Base-by-base conservation (phyloP, 2,113 vertebrate genomes). In the Chloroceryle aenea region DNA sequence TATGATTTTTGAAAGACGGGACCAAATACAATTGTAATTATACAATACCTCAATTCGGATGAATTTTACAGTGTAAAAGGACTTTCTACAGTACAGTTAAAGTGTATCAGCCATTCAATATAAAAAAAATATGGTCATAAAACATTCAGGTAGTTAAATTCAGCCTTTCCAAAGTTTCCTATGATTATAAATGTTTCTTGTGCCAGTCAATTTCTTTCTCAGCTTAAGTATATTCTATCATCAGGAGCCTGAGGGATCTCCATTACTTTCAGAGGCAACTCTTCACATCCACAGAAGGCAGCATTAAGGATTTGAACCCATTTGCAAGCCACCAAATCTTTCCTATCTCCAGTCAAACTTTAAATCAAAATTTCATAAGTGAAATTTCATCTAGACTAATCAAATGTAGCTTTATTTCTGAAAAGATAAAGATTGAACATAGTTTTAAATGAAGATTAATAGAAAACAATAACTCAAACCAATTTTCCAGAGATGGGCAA, bases 81-180 rank as follows among this genome's bases (percentile, higher is more conserved):
- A 18, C 12, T 36, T 38, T 64, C n/a, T 40, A 32, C 4, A 9
- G 3, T 36, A 11, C 0, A 55, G 29, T 19, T 36, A 27, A 83
- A 64, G 40, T 17, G 12, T 7, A 25, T 40, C 18, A 64, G 29
- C 0, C 0, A 69, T 40, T 12, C 25, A 10, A 29, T 1, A 6
- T n/a, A 75, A 87, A 78, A 2, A 67, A 71, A 27, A 85, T 63
- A 22, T 56, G 17, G 20, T 27, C 43, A 55, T 34, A 53, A 74
- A 63, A 53, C 15, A 58, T 23, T 36, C 6, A 42, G 2, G 8
- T 25, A 62, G 36, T 81, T 69, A 56, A 86, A 36, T 42, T 48
- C 30, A 84, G 56, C 14, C 16, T 38, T 43, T 56, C 22, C 22
- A 29, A 53, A 58, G 22, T 40, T 71, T 74, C 16, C 34, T 50